phyloP scores from a whole-genome alignment of 2,113 vertebrate genomes.

The Choloepus hoffmanni region DNA sequence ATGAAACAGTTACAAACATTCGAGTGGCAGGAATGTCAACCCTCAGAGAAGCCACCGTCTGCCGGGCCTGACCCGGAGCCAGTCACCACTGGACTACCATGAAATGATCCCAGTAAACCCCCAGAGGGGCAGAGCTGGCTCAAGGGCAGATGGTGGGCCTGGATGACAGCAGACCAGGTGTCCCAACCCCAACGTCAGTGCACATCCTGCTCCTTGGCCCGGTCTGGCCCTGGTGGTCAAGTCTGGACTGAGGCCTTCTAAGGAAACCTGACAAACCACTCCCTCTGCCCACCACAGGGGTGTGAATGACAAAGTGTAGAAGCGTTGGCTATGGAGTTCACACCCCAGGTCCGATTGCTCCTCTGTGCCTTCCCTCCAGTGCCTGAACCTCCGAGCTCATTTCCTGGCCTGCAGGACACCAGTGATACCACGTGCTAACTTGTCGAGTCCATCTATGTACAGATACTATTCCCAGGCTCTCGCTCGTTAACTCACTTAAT shows the following conservation, averaged over 20 bases:
- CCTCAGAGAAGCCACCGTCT: no score
- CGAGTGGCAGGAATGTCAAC: no score
- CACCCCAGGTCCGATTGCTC: fast-evolving
- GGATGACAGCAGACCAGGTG: no score
- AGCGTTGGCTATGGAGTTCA: fast-evolving
- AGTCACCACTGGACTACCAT: neutral
- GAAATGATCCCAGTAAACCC: no score
- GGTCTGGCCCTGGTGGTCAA: fast-evolving
- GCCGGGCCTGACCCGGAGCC: neutral
- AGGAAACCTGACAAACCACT: neutral
- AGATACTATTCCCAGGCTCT: neutral
- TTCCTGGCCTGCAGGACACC: fast-evolving
- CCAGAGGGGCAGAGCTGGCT: no score
- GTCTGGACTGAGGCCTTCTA: neutral
- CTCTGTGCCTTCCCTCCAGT: no score
- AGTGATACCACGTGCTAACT: fast-evolving
- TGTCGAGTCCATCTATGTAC: neutral
- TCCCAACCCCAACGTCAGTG: neutral
- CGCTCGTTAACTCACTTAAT: neutral
- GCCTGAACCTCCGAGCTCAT: fast-evolving
- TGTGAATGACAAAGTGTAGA: fast-evolving
- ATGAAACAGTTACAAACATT: neutral
- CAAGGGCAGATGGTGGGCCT: neutral
- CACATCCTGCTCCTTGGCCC: no score
- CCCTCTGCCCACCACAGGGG: fast-evolving